These are phyloP conservation scores for Siniperca knerii DNA, from an alignment of 2,113 vertebrate species.

Conservation along the genomic window DNA sequence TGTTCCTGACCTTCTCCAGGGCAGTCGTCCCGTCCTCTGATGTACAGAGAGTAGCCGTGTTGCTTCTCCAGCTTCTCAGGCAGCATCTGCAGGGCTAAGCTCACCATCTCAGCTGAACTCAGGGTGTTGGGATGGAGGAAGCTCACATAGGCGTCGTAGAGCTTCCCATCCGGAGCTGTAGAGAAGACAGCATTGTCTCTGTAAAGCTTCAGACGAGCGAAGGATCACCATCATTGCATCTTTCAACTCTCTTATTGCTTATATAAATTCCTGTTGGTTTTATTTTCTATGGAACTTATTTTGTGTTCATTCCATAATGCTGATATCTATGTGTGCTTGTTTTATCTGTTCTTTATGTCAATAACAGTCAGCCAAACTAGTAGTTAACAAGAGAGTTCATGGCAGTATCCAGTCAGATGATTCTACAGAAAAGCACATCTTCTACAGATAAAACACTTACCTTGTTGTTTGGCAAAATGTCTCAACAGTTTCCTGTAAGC, in stretches of 20 bases:
- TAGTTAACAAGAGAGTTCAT: background rate
- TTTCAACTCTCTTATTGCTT: background rate
- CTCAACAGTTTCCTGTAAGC: slow-evolving; percentile 67
- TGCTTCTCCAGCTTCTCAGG: slow-evolving; percentile 88
- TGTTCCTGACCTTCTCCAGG: slow-evolving; percentile 89
- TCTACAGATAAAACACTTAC: slow-evolving; percentile 30
- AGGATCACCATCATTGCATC: too few relatives aligned
- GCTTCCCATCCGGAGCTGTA: slow-evolving; percentile 75
- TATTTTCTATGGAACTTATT: background rate
- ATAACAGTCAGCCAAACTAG: background rate
- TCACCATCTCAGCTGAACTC: background rate
- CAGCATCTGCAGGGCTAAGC: slow-evolving; percentile 82
- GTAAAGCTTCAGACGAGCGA: background rate
- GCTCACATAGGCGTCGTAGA: slow-evolving; percentile 84
- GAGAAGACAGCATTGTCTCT: background rate
- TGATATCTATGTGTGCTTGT: background rate
- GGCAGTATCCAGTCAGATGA: background rate
- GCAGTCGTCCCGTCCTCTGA: slow-evolving; percentile 90
- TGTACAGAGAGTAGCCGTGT: slow-evolving; percentile 90
- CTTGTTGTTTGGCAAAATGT: slow-evolving; percentile 31
- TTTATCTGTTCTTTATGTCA: background rate
- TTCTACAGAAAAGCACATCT: background rate
- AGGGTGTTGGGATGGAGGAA: slow-evolving; percentile 28
- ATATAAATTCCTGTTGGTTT: background rate
- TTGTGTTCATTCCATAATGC: background rate